Base-by-base conservation (phyloP, 2,888 invertebrate species). In the Isoperla grammatica region DNA sequence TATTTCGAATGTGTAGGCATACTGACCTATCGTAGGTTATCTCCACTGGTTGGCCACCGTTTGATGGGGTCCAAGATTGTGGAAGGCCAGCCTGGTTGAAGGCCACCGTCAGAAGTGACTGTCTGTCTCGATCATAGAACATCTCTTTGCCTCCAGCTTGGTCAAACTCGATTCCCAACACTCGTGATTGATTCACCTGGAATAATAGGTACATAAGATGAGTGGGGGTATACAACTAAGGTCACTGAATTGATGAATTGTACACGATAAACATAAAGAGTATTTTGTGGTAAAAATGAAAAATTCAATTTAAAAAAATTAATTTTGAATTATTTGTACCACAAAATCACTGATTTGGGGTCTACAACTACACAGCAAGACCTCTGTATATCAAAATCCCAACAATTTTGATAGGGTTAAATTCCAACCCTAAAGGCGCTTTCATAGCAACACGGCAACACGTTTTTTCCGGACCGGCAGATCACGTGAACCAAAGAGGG, bases 61-160 rank as follows among this genome's bases (percentile, higher is more conserved):
- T 88, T 57, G 87, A 84, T 1, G 92, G 91, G 55, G 84, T 85
- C 75, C 92, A 92, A 0, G 87, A 85, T 58, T 90, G 79, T n/a
- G 95, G 95, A 54, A 95, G 77, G 1, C 95, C 95, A 42, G 91
- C 89, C 35, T 86, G 87, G 74, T 96, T 94, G 71, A 93, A 96
- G 13, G 87, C 85, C 53, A 95, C 88, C 0, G 89, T 88, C 61
- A 97, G 80, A 29, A 97, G 79, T 12, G 93, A 87, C 61, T 86
- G 86, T 63, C 88, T 83, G 63, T 90, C 87, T 64, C 87, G 83
- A 72, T 95, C 92, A 70, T 90, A 92, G 73, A 96, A 90, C 0
- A 90, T 91, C 75, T 95, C 95, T 40, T 87, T 86, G 66, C 92
- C 90, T 45, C 88, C 88, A 63, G 89, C 89, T 72, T 95, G 91